These are phyloP conservation scores for Spilarctia lutea DNA, from an alignment of 2,888 invertebrate species.

Conservation along the genomic window DNA sequence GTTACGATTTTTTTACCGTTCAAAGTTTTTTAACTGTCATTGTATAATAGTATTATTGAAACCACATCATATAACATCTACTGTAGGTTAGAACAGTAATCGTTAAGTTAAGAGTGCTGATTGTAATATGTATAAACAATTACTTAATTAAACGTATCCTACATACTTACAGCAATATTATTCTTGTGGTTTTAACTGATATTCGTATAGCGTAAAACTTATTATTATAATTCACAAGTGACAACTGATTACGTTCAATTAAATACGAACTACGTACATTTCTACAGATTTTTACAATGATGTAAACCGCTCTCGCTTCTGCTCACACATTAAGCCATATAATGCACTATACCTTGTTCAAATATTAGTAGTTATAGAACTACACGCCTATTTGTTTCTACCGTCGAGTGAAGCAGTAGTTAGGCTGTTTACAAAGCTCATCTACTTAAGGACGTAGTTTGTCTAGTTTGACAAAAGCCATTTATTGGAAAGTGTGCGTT, in stretches of 20 bases:
- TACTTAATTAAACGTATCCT: too few relatives aligned
- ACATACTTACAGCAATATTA: too few relatives aligned
- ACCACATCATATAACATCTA: too few relatives aligned
- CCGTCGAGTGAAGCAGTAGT: slow-evolving; percentile 56
- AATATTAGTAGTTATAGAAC: slow-evolving; percentile 75
- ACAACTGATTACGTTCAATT: background rate
- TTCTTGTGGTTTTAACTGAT: too few relatives aligned
- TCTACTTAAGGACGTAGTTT: slow-evolving; percentile 59
- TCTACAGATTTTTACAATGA: background rate
- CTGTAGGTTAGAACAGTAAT: too few relatives aligned
- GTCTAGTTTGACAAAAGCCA: slow-evolving; percentile 41
- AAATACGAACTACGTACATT: background rate
- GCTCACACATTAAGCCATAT: slow-evolving; percentile 18
- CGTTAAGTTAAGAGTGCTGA: too few relatives aligned
- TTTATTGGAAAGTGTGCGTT: slow-evolving; percentile 29
- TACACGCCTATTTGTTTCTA: slow-evolving; percentile 68
- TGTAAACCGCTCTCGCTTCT: slow-evolving; percentile 32
- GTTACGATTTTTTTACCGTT: slow-evolving; percentile 28
- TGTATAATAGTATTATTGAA: too few relatives aligned
- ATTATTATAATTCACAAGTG: background rate
- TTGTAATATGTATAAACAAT: too few relatives aligned
- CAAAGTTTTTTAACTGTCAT: too few relatives aligned
- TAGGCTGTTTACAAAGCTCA: slow-evolving; percentile 58
- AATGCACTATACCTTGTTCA: slow-evolving; percentile 55
- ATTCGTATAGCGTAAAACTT: too few relatives aligned